Evolutionary conservation across 2,888 invertebrate species (phyloP).

Genomic region (Synanthedon tipuliformis): DNA sequence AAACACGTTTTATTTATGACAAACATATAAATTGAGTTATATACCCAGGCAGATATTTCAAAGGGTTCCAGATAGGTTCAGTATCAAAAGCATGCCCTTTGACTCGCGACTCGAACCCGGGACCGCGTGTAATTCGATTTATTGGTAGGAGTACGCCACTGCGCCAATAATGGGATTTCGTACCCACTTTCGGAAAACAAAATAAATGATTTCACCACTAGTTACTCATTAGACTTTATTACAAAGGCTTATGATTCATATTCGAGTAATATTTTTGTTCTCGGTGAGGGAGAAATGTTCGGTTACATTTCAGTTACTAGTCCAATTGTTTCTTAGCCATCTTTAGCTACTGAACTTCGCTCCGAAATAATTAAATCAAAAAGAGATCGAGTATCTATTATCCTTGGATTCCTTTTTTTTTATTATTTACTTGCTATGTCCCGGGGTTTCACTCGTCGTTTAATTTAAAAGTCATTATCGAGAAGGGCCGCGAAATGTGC

Average conservation of each 20-base stretch:
- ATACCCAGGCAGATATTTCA: constrained; percentile 14
- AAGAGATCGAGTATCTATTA: not conserved
- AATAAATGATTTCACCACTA: not conserved
- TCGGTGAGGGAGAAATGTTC: not conserved
- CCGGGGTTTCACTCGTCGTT: no score
- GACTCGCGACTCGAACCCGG: constrained; percentile 30
- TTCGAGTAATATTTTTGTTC: not conserved
- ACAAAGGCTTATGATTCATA: not conserved
- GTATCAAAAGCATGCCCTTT: constrained; percentile 28
- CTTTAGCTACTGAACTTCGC: not conserved
- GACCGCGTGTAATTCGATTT: constrained; percentile 43
- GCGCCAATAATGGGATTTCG: constrained; percentile 26
- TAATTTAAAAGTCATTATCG: no score
- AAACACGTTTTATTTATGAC: no score
- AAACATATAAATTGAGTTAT: not conserved
- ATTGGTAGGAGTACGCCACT: constrained; percentile 19
- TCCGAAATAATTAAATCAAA: not conserved
- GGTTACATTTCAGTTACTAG: not conserved
- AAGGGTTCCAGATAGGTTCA: constrained; percentile 30
- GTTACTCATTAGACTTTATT: not conserved
- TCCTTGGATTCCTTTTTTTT: no score
- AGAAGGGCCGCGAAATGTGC: no score
- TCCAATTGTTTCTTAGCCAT: not conserved
- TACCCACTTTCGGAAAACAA: constrained; percentile 4
- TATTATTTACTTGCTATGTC: no score